A percentile compares a stretch with the other conserved stretches of the same genome.
Conservation (phyloP, 2,113 vertebrate genomes). For the Ceyx cyanopectus region DNA sequence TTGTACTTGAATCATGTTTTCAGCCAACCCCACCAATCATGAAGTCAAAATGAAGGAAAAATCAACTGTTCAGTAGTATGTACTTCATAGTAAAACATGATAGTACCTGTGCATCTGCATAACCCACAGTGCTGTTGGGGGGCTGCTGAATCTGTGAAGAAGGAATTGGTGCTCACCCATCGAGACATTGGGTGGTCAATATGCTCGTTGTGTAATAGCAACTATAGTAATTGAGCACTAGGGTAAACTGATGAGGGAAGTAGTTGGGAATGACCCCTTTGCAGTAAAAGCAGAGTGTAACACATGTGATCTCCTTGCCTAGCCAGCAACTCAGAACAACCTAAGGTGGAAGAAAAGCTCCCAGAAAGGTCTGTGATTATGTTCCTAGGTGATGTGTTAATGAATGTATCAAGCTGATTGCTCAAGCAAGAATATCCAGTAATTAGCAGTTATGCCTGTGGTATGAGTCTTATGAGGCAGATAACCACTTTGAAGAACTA, state of each 20-base stretch:
- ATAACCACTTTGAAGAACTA: constrained; percentile 12
- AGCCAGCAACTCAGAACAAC: not conserved
- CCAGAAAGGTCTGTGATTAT: not conserved
- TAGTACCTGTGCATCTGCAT: not conserved
- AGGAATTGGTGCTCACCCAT: not conserved
- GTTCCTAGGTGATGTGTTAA: constrained; percentile 47
- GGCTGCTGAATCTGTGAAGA: not conserved
- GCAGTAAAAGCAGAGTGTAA: not conserved
- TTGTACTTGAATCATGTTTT: not conserved
- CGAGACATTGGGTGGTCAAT: not conserved
- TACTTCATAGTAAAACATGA: not conserved
- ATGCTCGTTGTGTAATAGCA: not conserved
- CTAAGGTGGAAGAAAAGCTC: not conserved
- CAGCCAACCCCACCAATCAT: not conserved
- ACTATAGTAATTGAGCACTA: not conserved
- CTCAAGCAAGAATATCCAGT: constrained; percentile 38
- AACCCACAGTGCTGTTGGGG: not conserved
- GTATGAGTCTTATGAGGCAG: constrained; percentile 24
- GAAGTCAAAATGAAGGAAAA: not conserved
- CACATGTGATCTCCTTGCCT: not conserved
- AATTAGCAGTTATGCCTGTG: constrained; percentile 39
- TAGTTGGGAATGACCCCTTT: not conserved
- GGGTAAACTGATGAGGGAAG: not conserved
- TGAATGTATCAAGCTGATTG: constrained; percentile 34
- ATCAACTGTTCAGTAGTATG: not conserved